Conservation (phyloP, 23 tunicate genomes). For the Phallusia fumigata region DNA sequence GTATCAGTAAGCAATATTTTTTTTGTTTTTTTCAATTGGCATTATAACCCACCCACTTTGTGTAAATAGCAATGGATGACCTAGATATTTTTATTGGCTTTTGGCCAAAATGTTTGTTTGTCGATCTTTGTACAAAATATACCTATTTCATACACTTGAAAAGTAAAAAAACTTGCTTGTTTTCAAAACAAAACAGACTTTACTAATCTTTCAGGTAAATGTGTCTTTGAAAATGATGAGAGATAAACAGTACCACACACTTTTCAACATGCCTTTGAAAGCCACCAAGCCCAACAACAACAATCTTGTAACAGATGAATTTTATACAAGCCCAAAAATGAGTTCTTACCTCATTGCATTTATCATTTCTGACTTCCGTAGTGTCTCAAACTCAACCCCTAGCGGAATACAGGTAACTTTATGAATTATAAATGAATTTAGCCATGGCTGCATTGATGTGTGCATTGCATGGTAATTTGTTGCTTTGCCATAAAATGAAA, state of each 20-base stretch:
- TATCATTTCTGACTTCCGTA: conserved; percentile 63
- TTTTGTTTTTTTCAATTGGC: too few species aligned
- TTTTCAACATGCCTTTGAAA: conserved; percentile 85
- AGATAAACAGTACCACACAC: conserved; percentile 25
- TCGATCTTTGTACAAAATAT: too few species aligned
- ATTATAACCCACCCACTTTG: too few species aligned
- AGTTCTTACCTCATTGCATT: conserved; percentile 92
- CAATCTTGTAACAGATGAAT: conserved; percentile 36
- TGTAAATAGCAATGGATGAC: too few species aligned
- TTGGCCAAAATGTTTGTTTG: too few species aligned
- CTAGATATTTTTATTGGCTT: too few species aligned
- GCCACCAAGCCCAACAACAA: background rate
- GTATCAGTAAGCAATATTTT: too few species aligned
- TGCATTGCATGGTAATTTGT: too few species aligned
- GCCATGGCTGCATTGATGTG: background rate
- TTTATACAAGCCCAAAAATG: conserved; percentile 50
- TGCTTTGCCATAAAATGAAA: too few species aligned
- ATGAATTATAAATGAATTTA: background rate
- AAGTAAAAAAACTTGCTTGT: background rate
- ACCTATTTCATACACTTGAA: too few species aligned
- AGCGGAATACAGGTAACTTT: conserved; percentile 36
- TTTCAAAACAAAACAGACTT: background rate
- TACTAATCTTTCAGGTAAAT: conserved; percentile 39
- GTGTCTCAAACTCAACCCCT: conserved; percentile 24
- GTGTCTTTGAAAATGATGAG: conserved; percentile 63